phyloP scores from a whole-genome alignment of 2,888 invertebrate genomes.

The Tridacna gigas region DNA sequence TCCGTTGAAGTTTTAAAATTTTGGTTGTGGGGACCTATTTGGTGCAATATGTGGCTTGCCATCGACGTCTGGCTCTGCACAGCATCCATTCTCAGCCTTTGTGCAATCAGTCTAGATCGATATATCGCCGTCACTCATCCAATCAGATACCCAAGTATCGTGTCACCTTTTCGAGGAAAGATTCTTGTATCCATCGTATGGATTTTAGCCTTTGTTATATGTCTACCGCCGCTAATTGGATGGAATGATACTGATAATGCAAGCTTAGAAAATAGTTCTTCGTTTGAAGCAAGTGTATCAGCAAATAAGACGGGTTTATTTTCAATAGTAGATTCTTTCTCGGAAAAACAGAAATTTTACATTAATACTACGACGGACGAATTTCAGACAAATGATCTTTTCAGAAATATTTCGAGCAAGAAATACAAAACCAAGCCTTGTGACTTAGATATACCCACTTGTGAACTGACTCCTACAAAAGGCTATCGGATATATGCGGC shows the following conservation, averaged over 20 bases:
- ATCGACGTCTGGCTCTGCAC: constrained; percentile 99
- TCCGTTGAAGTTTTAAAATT: constrained; percentile 98
- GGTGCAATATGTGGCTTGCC: constrained; percentile 99
- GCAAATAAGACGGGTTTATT: neutral
- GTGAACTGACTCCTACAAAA: constrained; percentile 84
- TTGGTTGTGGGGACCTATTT: constrained; percentile 98
- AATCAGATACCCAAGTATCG: constrained; percentile 88
- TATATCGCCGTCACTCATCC: constrained; percentile 88
- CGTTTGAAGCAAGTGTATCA: neutral
- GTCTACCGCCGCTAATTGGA: constrained; percentile 97
- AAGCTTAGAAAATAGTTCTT: neutral
- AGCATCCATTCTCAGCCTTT: constrained; percentile 98
- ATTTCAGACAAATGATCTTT: neutral
- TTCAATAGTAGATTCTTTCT: neutral
- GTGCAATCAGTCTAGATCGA: constrained; percentile 98
- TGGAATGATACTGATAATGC: constrained; percentile 85
- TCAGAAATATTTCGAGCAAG: neutral
- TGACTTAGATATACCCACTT: constrained; percentile 54
- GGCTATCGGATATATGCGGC: constrained; percentile 99
- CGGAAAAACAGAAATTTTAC: neutral
- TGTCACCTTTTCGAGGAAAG: constrained; percentile 78
- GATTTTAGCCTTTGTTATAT: constrained; percentile 96
- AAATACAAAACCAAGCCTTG: constrained; percentile 29
- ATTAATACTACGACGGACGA: neutral
- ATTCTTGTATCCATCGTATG: constrained; percentile 95